Evolutionary conservation across 2,113 vertebrate genomes (phyloP), one percentile per base, ranked within the genome.

Genomic region (Pica pica): DNA sequence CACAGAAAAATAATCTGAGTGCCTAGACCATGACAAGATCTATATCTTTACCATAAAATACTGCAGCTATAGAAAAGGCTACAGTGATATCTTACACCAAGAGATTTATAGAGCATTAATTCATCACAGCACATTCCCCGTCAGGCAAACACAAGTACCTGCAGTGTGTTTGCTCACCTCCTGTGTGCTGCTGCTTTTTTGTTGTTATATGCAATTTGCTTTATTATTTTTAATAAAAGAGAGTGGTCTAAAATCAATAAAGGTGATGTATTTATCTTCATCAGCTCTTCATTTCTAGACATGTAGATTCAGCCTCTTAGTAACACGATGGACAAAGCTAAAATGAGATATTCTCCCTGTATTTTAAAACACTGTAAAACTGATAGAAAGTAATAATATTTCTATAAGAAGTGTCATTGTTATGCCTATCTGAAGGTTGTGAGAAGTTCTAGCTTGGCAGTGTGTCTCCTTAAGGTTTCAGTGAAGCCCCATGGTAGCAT

Each of bases 191-290:
- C 71, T 88, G 50, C 39, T 90, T 86, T 94, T 94, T 63, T 1
- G 2, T 46, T 76, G 55, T 57, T 89, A 55, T 26, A 47, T 37
- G 52, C 59, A 50, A 55, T 80, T 80, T 67, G 6, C 10, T 90
- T 74, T 55, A 87, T 64, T 94, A 76, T 68, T 95, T 87, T 82
- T 94, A 89, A 80, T 91, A 90, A 79, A 78, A 86, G 30, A 89
- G 13, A 83, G 56, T 24, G 18, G 41, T 60, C 57, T 76, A 79
- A 82, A 94, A 93, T 87, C 69, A 84, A 64, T 78, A 84, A 53
- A 89, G 20, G 31, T n/a, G 26, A 37, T 90, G 26, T 30, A 78
- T 91, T 79, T 68, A 39, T 50, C 74, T 91, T 89, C 52, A 57
- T 56, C 31, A 65, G 16, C 47, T 59, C 65, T 49, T 73, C n/a